Evolutionary conservation across 2,797 vertebrate species (phyloP).

Genomic region (Rhinogobio ventralis): DNA sequence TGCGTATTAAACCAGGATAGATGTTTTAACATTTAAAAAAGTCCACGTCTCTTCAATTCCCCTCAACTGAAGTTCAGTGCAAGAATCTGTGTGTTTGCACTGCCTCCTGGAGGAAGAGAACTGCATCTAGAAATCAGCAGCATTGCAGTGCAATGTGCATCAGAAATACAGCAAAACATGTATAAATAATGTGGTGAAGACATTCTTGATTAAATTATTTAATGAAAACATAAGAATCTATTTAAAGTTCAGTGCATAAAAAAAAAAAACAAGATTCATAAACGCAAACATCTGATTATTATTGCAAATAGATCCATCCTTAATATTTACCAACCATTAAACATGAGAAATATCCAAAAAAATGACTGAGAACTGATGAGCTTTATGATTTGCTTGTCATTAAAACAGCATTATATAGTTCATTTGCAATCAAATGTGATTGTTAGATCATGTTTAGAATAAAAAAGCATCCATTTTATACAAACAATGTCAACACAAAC

Average conservation of each 20-base stretch:
- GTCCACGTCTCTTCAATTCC: neutral
- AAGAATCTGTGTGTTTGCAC: neutral
- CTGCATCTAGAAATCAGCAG: neutral
- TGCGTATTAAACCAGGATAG: neutral
- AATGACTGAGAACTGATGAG: neutral
- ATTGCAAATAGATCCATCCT: too few species aligned
- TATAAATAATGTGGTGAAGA: neutral
- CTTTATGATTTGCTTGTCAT: neutral
- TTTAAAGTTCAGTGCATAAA: slow-evolving; percentile 22
- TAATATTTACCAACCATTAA: neutral
- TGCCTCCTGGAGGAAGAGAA: slow-evolving; percentile 31
- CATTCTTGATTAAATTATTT: slow-evolving; percentile 19
- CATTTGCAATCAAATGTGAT: neutral
- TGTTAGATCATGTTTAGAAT: neutral
- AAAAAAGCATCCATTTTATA: neutral
- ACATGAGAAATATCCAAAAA: neutral
- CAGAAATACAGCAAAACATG: neutral
- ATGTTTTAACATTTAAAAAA: neutral
- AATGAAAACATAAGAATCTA: slow-evolving; percentile 5
- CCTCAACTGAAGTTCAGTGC: neutral
- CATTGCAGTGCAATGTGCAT: neutral
- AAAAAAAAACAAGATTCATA: neutral
- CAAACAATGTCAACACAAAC: neutral
- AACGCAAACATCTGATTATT: neutral
- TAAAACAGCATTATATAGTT: neutral